Evolutionary conservation across 2,113 vertebrate species (phyloP).

Genomic region (Antennarius striatus): DNA sequence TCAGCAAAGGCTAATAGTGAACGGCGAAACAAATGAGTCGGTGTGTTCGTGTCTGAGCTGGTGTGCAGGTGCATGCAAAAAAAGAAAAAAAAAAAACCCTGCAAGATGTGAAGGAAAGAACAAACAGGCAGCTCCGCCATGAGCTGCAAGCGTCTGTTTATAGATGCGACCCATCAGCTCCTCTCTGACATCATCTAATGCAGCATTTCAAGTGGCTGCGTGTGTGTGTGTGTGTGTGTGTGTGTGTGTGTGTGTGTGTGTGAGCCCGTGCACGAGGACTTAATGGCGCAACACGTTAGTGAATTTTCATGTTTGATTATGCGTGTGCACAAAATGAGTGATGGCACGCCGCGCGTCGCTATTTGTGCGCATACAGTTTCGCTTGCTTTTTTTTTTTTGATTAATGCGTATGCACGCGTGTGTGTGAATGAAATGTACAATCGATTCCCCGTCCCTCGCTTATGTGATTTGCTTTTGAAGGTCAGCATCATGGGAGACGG

Average conservation of each 20-base stretch:
- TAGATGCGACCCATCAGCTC: slow-evolving; percentile 47
- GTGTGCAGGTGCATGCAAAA: slow-evolving; percentile 19
- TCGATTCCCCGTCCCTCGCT: slow-evolving; percentile 60
- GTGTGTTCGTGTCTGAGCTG: neutral
- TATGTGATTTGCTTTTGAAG: slow-evolving; percentile 68
- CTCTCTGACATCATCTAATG: slow-evolving; percentile 9
- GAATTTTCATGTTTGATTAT: slow-evolving; percentile 59
- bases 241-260: neutral
- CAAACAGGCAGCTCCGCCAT: slow-evolving; percentile 18
- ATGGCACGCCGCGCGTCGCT: slow-evolving; percentile 32
- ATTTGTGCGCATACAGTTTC: slow-evolving; percentile 48
- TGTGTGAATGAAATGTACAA: slow-evolving; percentile 71
- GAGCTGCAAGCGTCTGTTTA: slow-evolving; percentile 20
- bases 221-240: slow-evolving; percentile 1
- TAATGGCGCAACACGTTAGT: slow-evolving; percentile 27
- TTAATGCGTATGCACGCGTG: slow-evolving; percentile 68
- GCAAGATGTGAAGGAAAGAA: slow-evolving; percentile 22
- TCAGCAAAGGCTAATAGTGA: slow-evolving; percentile 39
- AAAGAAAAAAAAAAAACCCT: slow-evolving; percentile 13
- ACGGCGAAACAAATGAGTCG: slow-evolving; percentile 23
- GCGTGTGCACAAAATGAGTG: slow-evolving; percentile 55
- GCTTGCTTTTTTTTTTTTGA: slow-evolving; percentile 48
- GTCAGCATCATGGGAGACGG: slow-evolving; percentile 60
- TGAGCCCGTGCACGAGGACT: neutral
- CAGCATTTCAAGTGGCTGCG: neutral